Evolutionary conservation across 2,888 invertebrate genomes (phyloP).

Genomic region (Gasteruption jaculator): DNA sequence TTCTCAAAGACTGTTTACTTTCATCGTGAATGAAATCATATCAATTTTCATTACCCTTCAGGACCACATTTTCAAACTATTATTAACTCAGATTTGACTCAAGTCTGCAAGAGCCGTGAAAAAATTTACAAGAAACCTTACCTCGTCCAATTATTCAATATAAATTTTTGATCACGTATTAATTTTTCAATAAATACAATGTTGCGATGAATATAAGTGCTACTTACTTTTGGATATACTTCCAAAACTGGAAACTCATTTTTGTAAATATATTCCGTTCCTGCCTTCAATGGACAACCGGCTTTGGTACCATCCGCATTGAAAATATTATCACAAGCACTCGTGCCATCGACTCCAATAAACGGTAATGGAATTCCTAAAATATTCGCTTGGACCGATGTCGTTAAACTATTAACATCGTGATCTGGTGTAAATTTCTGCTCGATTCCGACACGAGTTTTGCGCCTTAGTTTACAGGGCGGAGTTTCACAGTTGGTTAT

Average conservation of each 20-base stretch:
- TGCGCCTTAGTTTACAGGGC: constrained; percentile 65
- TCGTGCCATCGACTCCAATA: constrained; percentile 68
- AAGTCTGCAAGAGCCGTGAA: too few species aligned
- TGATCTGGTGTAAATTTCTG: constrained; percentile 60
- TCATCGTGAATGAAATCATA: too few species aligned
- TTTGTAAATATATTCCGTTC: constrained; percentile 66
- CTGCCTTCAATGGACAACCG: constrained; percentile 66
- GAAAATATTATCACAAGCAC: constrained; percentile 65
- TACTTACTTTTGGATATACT: constrained; percentile 57
- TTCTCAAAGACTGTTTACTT: too few species aligned
- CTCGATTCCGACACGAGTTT: constrained; percentile 55
- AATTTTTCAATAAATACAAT: constrained; percentile 7
- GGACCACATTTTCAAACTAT: too few species aligned
- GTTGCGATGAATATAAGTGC: too few species aligned
- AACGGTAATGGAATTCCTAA: constrained; percentile 67
- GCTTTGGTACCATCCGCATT: constrained; percentile 58
- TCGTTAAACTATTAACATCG: constrained; percentile 57
- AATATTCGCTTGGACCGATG: constrained; percentile 62
- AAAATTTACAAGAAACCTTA: too few species aligned
- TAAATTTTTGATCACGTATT: too few species aligned
- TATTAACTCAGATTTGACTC: too few species aligned
- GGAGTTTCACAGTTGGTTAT: constrained; percentile 61
- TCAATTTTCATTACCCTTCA: too few species aligned
- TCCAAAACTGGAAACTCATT: constrained; percentile 58
- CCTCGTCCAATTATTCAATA: too few species aligned